Conservation (phyloP, 2,888 invertebrate species). For the Leptopilina drosophilae region DNA sequence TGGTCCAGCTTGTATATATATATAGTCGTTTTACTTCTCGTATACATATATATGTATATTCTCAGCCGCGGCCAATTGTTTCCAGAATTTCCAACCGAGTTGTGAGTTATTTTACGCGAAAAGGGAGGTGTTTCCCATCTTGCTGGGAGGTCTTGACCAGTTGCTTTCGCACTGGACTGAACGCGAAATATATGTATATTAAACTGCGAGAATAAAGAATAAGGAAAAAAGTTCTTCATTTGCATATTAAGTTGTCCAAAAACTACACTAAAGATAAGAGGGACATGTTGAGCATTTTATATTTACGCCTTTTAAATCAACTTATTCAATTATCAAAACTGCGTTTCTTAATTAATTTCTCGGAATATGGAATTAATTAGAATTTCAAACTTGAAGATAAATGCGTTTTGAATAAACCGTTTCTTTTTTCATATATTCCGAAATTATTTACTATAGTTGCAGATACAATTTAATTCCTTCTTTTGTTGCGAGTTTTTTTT, state of each 20-base stretch:
- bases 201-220: conserved; percentile 18
- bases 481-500: no score
- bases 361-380: not conserved
- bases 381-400: no score
- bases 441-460: no score
- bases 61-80: conserved; percentile 55
- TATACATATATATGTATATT: not conserved
- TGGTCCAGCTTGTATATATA: not conserved
- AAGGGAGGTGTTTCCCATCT: conserved; percentile 50
- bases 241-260: conserved; percentile 24
- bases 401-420: no score
- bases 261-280: conserved; percentile 12
- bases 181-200: conserved; percentile 21
- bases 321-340: conserved; percentile 15
- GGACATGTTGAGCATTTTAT: conserved; percentile 3
- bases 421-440: no score
- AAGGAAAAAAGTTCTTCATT: conserved; percentile 14
- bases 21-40: no score
- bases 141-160: conserved; percentile 57
- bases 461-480: no score
- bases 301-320: conserved; percentile 20
- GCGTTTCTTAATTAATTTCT: conserved; percentile 4
- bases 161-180: conserved; percentile 12
- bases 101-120: conserved; percentile 62
- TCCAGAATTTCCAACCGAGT: conserved; percentile 47